Base-by-base conservation (phyloP, 2,797 vertebrate species). In the Sternarchorhynchus goeldii region DNA sequence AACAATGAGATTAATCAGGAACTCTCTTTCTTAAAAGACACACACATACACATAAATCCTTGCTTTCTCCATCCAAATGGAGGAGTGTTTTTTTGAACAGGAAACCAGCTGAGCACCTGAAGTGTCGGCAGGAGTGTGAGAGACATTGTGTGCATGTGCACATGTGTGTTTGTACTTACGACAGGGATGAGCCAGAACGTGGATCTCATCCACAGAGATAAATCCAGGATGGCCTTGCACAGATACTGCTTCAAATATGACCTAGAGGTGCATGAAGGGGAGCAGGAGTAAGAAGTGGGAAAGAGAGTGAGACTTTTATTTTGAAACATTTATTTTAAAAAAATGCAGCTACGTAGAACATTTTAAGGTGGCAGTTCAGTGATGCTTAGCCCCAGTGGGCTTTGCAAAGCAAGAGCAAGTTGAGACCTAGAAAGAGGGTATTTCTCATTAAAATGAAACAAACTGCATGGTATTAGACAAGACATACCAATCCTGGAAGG, bases 161-260 rank as follows among this genome's bases (percentile, higher is more conserved):
- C 17, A 50, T 34, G 56, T 21, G 34, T 63, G 69, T 77, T 64
- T 70, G n/a, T 41, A 88, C 97, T 96, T 92, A 99, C 97, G 94
- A 91, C 96, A 99, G 2, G 97, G 96, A 86, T 98, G 97, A 85
- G 97, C 96, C 62, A 98, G 92, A 62, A 99, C 97, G 82, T 96
- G 93, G 81, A 99, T 95, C 91, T 99, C 97, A 85, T 98, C 96
- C 86, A 99, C 93, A 14, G 95, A 96, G 31, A 99, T 97, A 93
- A 96, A 96, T 58, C 97, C 97, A 0, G 95, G 94, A 53, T 96
- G 96, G 76, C 96, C 96, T 87, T 97, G 96, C 87, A 97, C 85
- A 31, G 96, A 97, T 78, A 98, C 95, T 0, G 96, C 96, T 82
- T 99, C 96, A 86, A 99, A 97, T 90, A 98, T 99, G 73, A 98